Percentiles rank a stretch among this genome's conserved stretches.
Evolutionary conservation across 2,888 invertebrate species (phyloP).

Genomic region (Noctua comes): DNA sequence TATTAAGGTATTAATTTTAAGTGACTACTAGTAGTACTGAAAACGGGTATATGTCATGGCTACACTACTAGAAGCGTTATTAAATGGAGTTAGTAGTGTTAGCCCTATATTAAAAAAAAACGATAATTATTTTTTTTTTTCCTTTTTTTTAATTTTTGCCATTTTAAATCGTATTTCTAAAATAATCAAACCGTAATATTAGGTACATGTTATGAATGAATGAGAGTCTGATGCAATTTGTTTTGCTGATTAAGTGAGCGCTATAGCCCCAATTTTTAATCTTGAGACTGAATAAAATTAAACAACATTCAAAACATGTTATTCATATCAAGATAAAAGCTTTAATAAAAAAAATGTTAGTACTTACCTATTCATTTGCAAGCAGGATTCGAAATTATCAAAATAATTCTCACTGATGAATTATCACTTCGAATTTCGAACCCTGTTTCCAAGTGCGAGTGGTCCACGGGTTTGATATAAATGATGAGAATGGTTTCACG

Average conservation of each 20-base stretch:
- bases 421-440: too few species aligned
- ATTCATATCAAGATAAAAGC: neutral
- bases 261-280: constrained; percentile 1
- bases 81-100: too few species aligned
- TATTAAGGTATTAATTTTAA: neutral
- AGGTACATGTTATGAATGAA: neutral
- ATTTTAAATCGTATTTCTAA: neutral
- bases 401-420: too few species aligned
- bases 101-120: too few species aligned
- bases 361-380: neutral
- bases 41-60: too few species aligned
- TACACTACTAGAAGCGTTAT: too few species aligned
- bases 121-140: too few species aligned
- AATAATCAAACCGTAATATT: neutral
- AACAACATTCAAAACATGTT: neutral
- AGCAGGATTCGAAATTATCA: neutral
- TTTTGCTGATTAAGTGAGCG: constrained; percentile 20
- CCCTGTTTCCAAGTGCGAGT: neutral
- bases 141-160: too few species aligned
- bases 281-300: neutral
- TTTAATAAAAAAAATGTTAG: neutral
- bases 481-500: neutral
- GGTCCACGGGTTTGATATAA: neutral
- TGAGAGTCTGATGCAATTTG: constrained; percentile 23
- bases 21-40: neutral